Evolutionary conservation across 2,797 vertebrate species (phyloP).

Genomic region (Trematomus bernacchii): DNA sequence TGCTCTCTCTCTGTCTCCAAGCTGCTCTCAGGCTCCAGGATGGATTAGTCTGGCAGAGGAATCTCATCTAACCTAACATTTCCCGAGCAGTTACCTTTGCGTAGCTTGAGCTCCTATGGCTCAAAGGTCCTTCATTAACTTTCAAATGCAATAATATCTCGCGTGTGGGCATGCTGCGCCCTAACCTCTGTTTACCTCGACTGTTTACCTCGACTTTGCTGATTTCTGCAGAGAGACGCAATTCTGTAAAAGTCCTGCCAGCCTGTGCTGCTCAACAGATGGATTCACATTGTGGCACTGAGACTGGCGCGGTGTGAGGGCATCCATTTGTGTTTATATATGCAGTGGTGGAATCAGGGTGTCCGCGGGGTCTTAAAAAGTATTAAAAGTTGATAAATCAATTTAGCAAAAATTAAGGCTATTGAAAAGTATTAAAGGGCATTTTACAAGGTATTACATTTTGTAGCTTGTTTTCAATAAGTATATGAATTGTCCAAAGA

Average conservation of each 20-base stretch:
- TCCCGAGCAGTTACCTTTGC: conserved; percentile 83
- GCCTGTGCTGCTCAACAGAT: not conserved
- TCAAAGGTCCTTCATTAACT: conserved; percentile 80
- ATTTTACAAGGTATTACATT: too few relatives aligned
- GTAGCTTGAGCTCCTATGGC: conserved; percentile 72
- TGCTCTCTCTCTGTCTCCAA: conserved; percentile 42
- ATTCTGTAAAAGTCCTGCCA: not conserved
- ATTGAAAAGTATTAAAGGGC: too few relatives aligned
- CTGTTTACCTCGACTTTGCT: conserved; percentile 54
- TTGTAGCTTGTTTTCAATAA: too few relatives aligned
- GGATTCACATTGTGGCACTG: not conserved
- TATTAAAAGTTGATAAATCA: too few relatives aligned
- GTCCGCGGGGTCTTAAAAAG: too few relatives aligned
- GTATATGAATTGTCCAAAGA: too few relatives aligned
- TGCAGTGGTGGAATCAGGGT: too few relatives aligned
- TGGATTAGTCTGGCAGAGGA: conserved; percentile 84
- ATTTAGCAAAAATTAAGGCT: too few relatives aligned
- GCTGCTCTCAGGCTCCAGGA: conserved; percentile 77
- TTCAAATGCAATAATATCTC: conserved; percentile 69
- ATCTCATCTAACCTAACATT: conserved; percentile 87
- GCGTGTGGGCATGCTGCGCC: conserved; percentile 44
- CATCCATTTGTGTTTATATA: not conserved
- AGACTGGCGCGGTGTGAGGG: not conserved
- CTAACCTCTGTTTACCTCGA: conserved; percentile 58
- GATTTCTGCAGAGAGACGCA: conserved; percentile 21